A percentile compares a stretch with the other conserved stretches of the same genome.
phyloP scores from a whole-genome alignment of 2,797 vertebrate species.

The Microctenopoma lineatum region DNA sequence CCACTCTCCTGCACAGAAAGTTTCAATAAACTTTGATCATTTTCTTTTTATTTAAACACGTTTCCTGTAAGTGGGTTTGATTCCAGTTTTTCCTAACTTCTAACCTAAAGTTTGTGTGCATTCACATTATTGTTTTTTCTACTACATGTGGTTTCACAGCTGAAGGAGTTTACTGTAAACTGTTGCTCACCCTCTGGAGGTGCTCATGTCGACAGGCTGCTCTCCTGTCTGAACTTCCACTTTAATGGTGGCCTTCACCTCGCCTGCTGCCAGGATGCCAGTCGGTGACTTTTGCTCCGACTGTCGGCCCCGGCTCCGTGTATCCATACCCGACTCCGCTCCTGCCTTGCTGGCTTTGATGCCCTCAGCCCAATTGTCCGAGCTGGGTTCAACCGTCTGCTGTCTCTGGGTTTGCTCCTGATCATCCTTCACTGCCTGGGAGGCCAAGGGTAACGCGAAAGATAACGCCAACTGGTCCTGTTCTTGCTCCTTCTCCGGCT shows the following conservation, averaged over 20 bases:
- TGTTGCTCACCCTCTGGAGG: conserved; percentile 87
- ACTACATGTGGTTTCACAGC: background rate
- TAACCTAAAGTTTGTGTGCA: background rate
- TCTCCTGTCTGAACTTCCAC: conserved; percentile 89
- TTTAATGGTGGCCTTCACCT: conserved; percentile 88
- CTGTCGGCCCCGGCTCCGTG: conserved; percentile 40
- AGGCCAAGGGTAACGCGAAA: conserved; percentile 54
- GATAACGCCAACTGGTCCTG: conserved; percentile 37
- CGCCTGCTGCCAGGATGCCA: conserved; percentile 81
- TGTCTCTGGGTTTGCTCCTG: conserved; percentile 41
- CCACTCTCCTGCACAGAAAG: background rate
- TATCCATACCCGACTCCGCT: conserved; percentile 66
- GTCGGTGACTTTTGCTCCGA: conserved; percentile 62
- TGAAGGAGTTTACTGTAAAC: conserved; percentile 11
- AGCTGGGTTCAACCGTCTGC: conserved; percentile 47
- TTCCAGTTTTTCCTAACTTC: background rate
- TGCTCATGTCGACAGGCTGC: conserved; percentile 95
- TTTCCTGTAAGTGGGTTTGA: background rate
- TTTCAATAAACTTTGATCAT: conserved; percentile 15
- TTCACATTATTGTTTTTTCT: background rate
- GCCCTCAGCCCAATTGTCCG: conserved; percentile 69
- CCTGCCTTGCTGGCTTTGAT: conserved; percentile 42
- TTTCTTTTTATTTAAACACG: conserved; percentile 7
- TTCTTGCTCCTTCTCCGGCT: conserved; percentile 32
- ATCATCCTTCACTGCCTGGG: conserved; percentile 53